Evolutionary conservation across 2,113 vertebrate genomes (phyloP).

Genomic region (Saimiri boliviensis): DNA sequence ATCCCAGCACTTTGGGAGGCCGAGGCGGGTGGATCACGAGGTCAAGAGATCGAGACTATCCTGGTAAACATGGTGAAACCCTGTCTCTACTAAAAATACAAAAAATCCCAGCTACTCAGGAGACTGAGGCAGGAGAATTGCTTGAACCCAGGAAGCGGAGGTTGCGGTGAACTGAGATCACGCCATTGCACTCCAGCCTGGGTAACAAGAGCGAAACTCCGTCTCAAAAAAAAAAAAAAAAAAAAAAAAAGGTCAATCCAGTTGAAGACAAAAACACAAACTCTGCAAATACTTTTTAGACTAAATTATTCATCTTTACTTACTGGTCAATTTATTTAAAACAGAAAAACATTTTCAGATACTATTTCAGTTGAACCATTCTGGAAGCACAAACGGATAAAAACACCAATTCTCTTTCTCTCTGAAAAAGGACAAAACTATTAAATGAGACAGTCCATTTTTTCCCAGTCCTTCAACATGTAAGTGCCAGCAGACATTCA

Average conservation of each 20-base stretch:
- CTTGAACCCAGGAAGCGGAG: no score
- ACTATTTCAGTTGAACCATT: not conserved
- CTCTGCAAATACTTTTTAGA: not conserved
- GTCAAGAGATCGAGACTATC: no score
- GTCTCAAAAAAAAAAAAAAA: no score
- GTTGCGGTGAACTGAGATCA: no score
- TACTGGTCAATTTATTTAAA: not conserved
- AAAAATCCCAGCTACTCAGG: no score
- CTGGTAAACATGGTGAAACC: no score
- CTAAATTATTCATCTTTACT: not conserved
- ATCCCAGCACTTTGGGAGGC: no score
- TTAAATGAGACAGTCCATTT: not conserved
- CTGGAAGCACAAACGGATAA: not conserved
- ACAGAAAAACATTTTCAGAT: not conserved
- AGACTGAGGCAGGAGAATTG: no score
- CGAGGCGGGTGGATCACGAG: no score
- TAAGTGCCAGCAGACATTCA: not conserved
- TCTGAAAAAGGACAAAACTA: not conserved
- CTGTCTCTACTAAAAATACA: no score
- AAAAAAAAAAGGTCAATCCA: not conserved
- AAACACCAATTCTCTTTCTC: not conserved
- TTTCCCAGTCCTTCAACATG: not conserved
- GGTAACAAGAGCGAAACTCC: no score
- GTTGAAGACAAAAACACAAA: not conserved
- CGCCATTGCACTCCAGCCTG: no score